Conservation (phyloP, 2,113 vertebrate genomes). For the Amazona guildingii region DNA sequence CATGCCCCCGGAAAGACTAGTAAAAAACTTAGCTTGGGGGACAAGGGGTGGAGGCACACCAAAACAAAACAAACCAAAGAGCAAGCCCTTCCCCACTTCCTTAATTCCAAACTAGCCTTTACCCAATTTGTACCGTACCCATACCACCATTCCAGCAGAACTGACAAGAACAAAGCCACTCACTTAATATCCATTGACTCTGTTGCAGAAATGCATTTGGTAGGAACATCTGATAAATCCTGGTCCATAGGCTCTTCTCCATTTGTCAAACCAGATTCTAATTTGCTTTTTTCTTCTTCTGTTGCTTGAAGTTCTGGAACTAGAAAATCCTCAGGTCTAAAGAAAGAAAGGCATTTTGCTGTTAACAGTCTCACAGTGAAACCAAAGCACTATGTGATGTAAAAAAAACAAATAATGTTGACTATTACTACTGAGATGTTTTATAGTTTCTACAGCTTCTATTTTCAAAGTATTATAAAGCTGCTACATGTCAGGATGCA, state of each 20-base stretch:
- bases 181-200: slow-evolving; percentile 97
- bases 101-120: background rate
- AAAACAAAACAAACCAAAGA: background rate
- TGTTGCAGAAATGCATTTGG: slow-evolving; percentile 90
- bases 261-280: slow-evolving; percentile 92
- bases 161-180: slow-evolving; percentile 38
- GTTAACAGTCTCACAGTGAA: background rate
- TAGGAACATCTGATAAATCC: slow-evolving; percentile 95
- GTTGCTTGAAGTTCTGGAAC: slow-evolving; percentile 97
- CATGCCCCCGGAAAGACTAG: background rate
- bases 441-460: background rate
- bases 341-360: slow-evolving; percentile 38
- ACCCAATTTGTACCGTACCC: background rate
- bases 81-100: background rate
- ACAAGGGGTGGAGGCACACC: background rate
- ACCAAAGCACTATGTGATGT: background rate
- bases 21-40: background rate
- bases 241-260: slow-evolving; percentile 99
- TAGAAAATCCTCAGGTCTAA: slow-evolving; percentile 95
- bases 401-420: background rate
- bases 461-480: background rate
- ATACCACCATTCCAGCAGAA: background rate
- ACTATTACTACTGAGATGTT: background rate
- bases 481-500: background rate
- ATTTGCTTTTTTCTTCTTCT: slow-evolving; percentile 96